Base-by-base conservation (phyloP, 2,888 invertebrate genomes). In the Sphaerophoria taeniata region DNA sequence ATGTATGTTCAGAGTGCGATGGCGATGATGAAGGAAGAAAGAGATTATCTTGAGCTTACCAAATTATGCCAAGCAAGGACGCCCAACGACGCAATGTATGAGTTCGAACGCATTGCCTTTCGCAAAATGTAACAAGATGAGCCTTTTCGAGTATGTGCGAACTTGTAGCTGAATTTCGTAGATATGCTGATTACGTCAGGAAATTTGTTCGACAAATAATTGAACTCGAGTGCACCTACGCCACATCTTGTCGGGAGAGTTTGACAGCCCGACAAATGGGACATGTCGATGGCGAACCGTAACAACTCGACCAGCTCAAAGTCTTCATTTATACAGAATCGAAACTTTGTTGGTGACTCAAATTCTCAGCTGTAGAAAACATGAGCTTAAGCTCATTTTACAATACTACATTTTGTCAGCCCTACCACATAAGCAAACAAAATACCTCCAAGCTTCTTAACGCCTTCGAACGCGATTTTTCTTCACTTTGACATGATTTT, bases 401-500 rank as follows among this genome's bases (percentile, higher is more conserved):
- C 24, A 2, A 2, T 24, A 24, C 24, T 24, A 24, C 24, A 24
- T 24, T 24, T 24, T 2, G 24, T 24, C 24, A 24, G 24, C 24
- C 24, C 24, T 9, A 43, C 9, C 24, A 51, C 24, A 16, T 16
- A 6, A 49, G 3, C 11, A 51, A 51, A 58, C 58, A 58, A 58
- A 58, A 58, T 39, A 58, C 16, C 39, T 58, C 39, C 47, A 65
- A 33, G 49, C 49, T 34, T 51, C 34, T 63, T 63, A 33, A 51
- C 16, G 61, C 47, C 69, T 53, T 56, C 12, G 33, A 14, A 14
- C 56, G 43, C 9, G 9, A 79, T 78, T 81, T 87, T 87, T 87
- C 86, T 79, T 82, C 87, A 86, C 87, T 79, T 82, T 80, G 80
- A 80, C 84, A 75, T 75, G 51, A 67, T 67, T 53, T 67, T 53